These are phyloP conservation scores for Tenualosa thibaudeaui DNA, from an alignment of 2,797 vertebrate genomes.

Conservation along the genomic window DNA sequence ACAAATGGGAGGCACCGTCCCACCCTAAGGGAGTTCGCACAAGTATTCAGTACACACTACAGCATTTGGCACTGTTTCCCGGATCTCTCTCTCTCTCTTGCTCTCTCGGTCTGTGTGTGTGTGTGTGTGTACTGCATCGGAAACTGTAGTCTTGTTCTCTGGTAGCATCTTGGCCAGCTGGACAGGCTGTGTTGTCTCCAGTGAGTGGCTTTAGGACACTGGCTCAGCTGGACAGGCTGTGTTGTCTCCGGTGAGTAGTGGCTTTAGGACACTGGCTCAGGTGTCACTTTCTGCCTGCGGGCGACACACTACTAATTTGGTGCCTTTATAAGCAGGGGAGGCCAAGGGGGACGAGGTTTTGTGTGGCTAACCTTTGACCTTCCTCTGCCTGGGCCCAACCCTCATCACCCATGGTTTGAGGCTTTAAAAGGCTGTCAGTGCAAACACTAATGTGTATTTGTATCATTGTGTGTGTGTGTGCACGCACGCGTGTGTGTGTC, in stretches of 20 bases:
- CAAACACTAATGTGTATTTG: background rate
- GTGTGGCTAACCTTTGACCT: constrained; percentile 12
- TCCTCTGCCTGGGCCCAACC: background rate
- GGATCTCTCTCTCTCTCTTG: background rate
- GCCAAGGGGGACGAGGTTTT: background rate
- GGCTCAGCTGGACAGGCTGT: background rate
- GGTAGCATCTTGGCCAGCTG: background rate
- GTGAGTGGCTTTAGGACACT: background rate
- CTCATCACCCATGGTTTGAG: background rate
- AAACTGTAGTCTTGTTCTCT: background rate
- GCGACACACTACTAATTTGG: background rate
- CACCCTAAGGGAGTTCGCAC: background rate
- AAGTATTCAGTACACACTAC: background rate
- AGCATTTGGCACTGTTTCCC: constrained; percentile 25
- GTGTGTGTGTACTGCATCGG: background rate
- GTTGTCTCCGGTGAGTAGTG: background rate
- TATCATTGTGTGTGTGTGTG: background rate
- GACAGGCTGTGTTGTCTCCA: background rate
- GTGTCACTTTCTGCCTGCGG: background rate
- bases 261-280: background rate
- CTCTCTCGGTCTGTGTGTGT: background rate
- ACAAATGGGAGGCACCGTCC: constrained; percentile 18
- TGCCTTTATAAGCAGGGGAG: background rate
- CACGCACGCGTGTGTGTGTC: background rate
- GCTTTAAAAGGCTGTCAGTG: background rate